Base-by-base conservation (phyloP, 2,888 invertebrate species). In the Lithophane semibrunnea region DNA sequence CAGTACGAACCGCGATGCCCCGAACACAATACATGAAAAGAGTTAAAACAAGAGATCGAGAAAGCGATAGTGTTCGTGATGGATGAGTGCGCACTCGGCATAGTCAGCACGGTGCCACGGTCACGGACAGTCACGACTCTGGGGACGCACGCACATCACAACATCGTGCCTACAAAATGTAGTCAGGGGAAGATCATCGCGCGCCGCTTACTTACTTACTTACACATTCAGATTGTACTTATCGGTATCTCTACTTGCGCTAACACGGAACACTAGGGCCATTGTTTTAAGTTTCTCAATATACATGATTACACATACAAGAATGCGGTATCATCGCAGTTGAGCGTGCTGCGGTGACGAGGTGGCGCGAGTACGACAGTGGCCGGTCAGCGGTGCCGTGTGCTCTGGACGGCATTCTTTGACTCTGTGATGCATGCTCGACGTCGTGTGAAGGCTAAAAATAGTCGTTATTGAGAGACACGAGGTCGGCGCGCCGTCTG, bases 401-500 rank as follows among this genome's bases (percentile, higher is more conserved):
- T n/a, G 65, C 69, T 49, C 16, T 58, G 67, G 44, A 61, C 44
- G 42, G 75, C 80, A 72, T 80, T 77, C 44, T 74, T 63, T 72
- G 56, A 52, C 58, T 69, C 44, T 73, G 73, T 73, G 76, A 79
- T 79, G 73, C 68, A 79, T 66, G 61, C 66, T 77, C 58, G 69
- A 60, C 29, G 80, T 60, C 71, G 79, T 60, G 65, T 67, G 66
- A 24, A 80, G 44, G 65, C 79, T 87, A 87, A 77, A 80, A 82
- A 87, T 87, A 87, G 75, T 76, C 61, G 75, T 79, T 78, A 80
- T 86, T 86, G 83, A 87, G 82, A 76, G 78, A 64, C 69, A 70
- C 80, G 73, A 73, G 75, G 60, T 66, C 72, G 60, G 16, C 73
- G 68, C 60, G 67, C 58, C 73, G 61, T 67, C 67, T 47, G 61